Conservation (phyloP, 2,888 invertebrate species). For the Eupithecia insigniata region DNA sequence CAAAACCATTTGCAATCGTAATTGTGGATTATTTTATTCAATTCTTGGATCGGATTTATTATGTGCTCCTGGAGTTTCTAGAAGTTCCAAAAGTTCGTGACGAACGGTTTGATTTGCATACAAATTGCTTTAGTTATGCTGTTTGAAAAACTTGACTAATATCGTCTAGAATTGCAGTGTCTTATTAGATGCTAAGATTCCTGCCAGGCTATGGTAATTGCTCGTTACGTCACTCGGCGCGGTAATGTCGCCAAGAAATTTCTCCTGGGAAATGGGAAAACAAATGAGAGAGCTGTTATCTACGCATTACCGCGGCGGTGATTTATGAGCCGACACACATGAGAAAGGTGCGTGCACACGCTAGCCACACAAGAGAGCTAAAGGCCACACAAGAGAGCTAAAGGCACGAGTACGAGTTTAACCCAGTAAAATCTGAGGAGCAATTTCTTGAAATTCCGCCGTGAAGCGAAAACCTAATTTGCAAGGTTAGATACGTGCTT, state of each 20-base stretch:
- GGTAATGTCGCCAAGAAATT: conserved; percentile 79
- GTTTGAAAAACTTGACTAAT: conserved; percentile 21
- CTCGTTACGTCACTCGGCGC: conserved; percentile 68
- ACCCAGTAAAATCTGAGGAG: background rate
- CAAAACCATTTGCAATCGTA: conserved; percentile 57
- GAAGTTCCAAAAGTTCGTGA: conserved; percentile 16
- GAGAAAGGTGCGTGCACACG: conserved; percentile 38
- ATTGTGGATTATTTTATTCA: conserved; percentile 57
- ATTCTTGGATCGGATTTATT: conserved; percentile 47
- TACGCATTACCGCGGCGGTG: conserved; percentile 78
- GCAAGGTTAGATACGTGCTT: background rate
- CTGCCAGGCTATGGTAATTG: conserved; percentile 62
- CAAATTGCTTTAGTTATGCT: conserved; percentile 28
- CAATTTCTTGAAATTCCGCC: background rate
- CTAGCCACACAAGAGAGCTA: conserved; percentile 7
- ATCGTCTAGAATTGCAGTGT: conserved; percentile 9
- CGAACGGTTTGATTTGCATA: conserved; percentile 23
- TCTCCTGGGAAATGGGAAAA: conserved; percentile 81
- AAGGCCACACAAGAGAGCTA: background rate
- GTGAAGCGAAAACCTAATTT: conserved; percentile 8
- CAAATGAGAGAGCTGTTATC: conserved; percentile 82
- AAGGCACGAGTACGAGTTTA: background rate
- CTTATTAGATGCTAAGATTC: conserved; percentile 23
- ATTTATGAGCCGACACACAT: conserved; percentile 69
- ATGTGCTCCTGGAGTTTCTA: conserved; percentile 45